Evolutionary conservation across 2,888 invertebrate genomes (phyloP).

Genomic region (Pherbina coryleti): DNA sequence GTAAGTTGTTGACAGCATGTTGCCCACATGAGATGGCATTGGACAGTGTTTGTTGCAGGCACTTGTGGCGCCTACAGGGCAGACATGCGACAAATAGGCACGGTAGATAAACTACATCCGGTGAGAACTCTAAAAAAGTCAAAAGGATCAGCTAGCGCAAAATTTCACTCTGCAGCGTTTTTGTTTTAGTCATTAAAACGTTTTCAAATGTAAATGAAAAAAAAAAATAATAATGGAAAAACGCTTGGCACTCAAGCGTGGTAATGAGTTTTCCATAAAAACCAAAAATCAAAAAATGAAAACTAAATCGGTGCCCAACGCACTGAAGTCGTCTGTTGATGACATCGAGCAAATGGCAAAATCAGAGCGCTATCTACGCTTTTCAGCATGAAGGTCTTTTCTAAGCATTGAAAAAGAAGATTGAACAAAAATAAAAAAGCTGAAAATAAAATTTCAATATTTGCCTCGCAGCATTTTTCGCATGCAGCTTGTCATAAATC

Average conservation of each 20-base stretch:
- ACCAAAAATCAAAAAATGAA: not conserved
- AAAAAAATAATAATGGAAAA: not conserved
- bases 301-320: not conserved
- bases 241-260: not conserved
- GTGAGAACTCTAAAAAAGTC: not conserved
- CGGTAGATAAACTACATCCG: not conserved
- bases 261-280: not conserved
- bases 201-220: not conserved
- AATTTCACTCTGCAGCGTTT: not conserved
- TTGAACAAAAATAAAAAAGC: not conserved
- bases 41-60: not conserved
- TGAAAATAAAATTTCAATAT: not conserved
- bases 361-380: not conserved
- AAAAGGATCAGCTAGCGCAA: not conserved
- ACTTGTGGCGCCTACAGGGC: constrained; percentile 31
- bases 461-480: constrained; percentile 4
- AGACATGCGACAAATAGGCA: constrained; percentile 30
- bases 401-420: not conserved
- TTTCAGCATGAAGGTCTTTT: constrained; percentile 19
- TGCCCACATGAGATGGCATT: constrained; percentile 14
- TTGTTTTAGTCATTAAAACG: not conserved
- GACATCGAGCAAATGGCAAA: constrained; percentile 25
- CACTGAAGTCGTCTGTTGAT: not conserved
- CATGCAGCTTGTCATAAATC: constrained; percentile 28
- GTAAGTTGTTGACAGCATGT: constrained; percentile 15